phyloP scores from a whole-genome alignment of 2,113 vertebrate species.

The Phaetusa simplex region DNA sequence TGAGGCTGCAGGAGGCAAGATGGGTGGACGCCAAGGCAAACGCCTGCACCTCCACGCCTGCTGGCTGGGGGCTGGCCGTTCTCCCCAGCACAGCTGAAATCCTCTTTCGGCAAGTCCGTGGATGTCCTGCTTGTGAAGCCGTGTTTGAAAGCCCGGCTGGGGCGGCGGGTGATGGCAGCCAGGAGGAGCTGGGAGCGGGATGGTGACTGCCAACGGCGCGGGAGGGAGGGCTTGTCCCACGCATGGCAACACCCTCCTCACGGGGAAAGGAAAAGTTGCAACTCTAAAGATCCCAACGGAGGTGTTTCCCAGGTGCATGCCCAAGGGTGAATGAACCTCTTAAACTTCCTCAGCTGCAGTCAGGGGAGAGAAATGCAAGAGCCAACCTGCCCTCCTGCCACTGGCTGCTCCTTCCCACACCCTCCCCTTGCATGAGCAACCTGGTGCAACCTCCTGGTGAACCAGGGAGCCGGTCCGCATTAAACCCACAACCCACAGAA shows the following conservation, averaged over 20 bases:
- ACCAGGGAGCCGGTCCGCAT: not conserved
- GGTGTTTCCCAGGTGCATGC: not conserved
- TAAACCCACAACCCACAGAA: not conserved
- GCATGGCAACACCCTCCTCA: rapidly evolving
- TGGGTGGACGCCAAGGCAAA: not conserved
- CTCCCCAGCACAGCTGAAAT: not conserved
- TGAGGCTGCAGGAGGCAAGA: not conserved
- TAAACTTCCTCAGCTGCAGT: not conserved
- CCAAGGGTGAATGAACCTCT: not conserved
- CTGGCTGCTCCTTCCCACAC: not conserved
- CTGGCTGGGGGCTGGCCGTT: not conserved
- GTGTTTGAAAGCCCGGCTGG: not conserved
- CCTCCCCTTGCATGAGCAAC: not conserved
- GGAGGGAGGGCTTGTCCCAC: not conserved
- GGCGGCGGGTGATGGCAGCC: not conserved
- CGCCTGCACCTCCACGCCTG: not conserved
- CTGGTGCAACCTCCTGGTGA: not conserved
- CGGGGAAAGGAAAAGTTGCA: not conserved
- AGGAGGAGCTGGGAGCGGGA: not conserved
- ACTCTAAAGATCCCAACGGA: not conserved
- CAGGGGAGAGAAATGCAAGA: not conserved
- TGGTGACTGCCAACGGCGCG: not conserved
- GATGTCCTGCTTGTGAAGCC: not conserved
- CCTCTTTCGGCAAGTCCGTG: not conserved
- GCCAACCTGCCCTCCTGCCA: not conserved